Percentiles rank a stretch among this genome's conserved stretches.
Conservation (phyloP, 2,888 invertebrate species). For the Euproctis similis region DNA sequence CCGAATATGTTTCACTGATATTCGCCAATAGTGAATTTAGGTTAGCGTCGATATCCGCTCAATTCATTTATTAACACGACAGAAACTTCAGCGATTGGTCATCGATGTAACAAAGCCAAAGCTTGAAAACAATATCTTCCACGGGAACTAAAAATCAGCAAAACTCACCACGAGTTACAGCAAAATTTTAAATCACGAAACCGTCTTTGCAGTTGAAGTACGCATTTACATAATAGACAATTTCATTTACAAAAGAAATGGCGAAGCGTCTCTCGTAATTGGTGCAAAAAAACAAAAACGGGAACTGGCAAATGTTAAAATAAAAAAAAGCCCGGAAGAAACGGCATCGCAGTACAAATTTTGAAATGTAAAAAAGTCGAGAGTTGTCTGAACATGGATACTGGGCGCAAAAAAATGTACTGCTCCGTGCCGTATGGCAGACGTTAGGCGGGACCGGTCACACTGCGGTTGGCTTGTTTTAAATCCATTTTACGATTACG, state of each 20-base stretch:
- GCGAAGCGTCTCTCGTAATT: not conserved
- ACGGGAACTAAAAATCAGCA: too few relatives aligned
- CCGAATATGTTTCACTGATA: too few relatives aligned
- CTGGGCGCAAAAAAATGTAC: conserved; percentile 39
- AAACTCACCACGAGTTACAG: too few relatives aligned
- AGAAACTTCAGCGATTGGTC: too few relatives aligned
- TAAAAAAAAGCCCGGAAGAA: conserved; percentile 34
- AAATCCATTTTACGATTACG: conserved; percentile 36
- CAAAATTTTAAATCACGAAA: too few relatives aligned
- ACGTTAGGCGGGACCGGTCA: conserved; percentile 30
- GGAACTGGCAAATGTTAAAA: conserved; percentile 14
- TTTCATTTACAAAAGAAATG: not conserved
- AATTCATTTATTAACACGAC: too few relatives aligned
- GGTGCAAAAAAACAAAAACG: conserved; percentile 2
- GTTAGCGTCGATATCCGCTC: too few relatives aligned
- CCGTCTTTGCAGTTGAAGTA: not conserved
- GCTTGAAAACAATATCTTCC: too few relatives aligned
- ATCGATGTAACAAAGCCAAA: too few relatives aligned
- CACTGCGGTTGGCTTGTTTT: conserved; percentile 45
- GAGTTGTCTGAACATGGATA: conserved; percentile 35
- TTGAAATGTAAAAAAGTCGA: conserved; percentile 32
- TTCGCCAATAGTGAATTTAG: too few relatives aligned
- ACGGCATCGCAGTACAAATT: conserved; percentile 33
- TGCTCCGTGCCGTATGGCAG: conserved; percentile 40
- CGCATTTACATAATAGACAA: not conserved